phyloP scores from a whole-genome alignment of 2,113 vertebrate genomes.

The Meleagris gallopavo region DNA sequence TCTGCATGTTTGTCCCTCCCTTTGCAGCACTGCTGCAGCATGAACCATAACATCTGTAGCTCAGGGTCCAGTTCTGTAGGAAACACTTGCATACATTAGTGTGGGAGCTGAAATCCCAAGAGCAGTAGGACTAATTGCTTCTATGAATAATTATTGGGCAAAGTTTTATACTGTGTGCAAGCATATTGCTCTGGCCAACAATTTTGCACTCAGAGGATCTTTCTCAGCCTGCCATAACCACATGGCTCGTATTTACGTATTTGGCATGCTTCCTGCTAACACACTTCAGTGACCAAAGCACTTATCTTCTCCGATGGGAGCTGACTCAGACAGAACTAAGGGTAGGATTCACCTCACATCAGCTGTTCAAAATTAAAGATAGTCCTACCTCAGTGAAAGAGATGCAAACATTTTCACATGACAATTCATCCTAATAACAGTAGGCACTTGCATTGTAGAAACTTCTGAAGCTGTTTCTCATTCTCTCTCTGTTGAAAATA shows the following conservation, averaged over 20 bases:
- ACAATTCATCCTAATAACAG: neutral
- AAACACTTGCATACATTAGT: neutral
- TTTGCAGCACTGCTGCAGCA: neutral
- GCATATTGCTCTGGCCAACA: neutral
- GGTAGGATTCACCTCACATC: neutral
- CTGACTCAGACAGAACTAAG: neutral
- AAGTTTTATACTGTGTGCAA: neutral
- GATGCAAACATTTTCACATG: neutral
- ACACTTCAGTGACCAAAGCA: accelerated
- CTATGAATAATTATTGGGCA: neutral
- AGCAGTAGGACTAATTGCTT: accelerated
- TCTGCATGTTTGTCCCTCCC: neutral
- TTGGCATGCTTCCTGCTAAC: neutral
- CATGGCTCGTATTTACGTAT: neutral
- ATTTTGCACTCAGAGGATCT: neutral
- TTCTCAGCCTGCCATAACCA: neutral
- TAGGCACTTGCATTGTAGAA: neutral
- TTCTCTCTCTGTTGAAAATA: neutral
- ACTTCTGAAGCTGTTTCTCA: neutral
- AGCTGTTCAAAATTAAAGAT: neutral
- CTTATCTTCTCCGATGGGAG: neutral
- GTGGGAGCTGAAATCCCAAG: neutral
- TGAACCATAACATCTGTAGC: neutral
- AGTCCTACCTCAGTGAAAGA: neutral
- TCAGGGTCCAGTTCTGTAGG: neutral